Conservation (phyloP, 2,113 vertebrate species). For the Astatotilapia flaviijosephi region DNA sequence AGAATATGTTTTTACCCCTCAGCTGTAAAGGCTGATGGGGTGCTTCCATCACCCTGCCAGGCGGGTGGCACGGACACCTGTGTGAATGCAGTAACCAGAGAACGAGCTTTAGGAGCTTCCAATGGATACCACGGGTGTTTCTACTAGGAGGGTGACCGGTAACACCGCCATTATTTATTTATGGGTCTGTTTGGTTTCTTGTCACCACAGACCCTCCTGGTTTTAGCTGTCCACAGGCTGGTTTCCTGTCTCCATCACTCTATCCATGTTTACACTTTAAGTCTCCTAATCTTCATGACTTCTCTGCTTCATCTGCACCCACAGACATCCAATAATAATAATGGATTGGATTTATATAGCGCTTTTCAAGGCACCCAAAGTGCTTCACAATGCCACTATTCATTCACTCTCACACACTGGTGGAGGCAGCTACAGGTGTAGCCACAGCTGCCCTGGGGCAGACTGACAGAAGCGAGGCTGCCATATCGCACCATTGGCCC, state of each 20-base stretch:
- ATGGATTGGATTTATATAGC: no score
- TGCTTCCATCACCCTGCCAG: not conserved
- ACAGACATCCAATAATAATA: not conserved
- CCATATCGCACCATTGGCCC: no score
- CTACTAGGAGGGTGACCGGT: accelerated
- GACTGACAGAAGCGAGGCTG: no score
- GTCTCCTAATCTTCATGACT: not conserved
- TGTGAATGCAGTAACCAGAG: not conserved
- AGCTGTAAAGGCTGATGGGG: not conserved
- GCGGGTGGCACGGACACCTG: accelerated
- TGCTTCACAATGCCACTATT: no score
- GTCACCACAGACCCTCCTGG: not conserved
- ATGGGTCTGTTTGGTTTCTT: not conserved
- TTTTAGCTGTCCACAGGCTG: not conserved
- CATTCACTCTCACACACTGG: no score
- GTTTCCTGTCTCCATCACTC: not conserved
- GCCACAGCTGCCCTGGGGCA: no score
- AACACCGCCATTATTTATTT: not conserved
- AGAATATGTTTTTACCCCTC: not conserved
- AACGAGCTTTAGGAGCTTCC: not conserved
- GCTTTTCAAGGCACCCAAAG: no score
- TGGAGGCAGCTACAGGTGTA: no score
- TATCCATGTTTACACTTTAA: not conserved
- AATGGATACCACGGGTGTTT: not conserved
- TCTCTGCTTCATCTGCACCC: not conserved